phyloP scores from a whole-genome alignment of 2,113 vertebrate species.

The Colistium nudipinnis region DNA sequence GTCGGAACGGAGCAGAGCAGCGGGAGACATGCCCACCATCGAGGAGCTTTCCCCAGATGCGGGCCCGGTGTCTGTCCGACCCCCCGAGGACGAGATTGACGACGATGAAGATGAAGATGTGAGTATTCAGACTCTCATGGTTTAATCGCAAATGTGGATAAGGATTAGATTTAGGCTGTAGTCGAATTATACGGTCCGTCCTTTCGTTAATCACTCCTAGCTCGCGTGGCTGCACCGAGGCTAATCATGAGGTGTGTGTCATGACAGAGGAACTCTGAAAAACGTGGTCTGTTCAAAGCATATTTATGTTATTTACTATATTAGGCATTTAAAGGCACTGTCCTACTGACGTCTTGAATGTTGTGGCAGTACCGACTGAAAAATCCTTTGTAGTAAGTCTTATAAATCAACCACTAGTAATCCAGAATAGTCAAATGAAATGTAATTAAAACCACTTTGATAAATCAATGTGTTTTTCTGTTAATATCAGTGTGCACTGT shows the following conservation, averaged over 20 bases:
- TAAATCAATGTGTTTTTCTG: too few relatives aligned
- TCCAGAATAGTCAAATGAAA: too few relatives aligned
- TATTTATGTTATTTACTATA: background rate
- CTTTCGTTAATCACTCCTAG: background rate
- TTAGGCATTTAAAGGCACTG: too few relatives aligned
- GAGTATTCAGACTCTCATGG: background rate
- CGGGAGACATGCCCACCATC: conserved; percentile 70
- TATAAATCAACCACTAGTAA: too few relatives aligned
- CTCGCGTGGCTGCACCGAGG: background rate
- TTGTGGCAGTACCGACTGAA: too few relatives aligned
- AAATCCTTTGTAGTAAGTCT: too few relatives aligned
- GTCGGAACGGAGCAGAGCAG: background rate
- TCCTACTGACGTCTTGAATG: too few relatives aligned
- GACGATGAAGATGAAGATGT: conserved; percentile 86
- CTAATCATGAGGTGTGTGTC: conserved; percentile 8
- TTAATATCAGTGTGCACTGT: too few relatives aligned
- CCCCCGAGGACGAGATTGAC: conserved; percentile 82
- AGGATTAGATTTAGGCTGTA: background rate
- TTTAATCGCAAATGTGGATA: too few relatives aligned
- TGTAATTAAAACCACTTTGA: too few relatives aligned
- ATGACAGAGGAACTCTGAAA: background rate
- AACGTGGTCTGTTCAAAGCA: background rate
- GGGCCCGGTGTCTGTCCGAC: conserved; percentile 76
- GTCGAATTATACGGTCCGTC: background rate
- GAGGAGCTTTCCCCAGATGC: conserved; percentile 78